Percentiles rank a stretch among this genome's conserved stretches.
Evolutionary conservation across 2,797 vertebrate species (phyloP).

Genomic region (Diplodus puntazzo): DNA sequence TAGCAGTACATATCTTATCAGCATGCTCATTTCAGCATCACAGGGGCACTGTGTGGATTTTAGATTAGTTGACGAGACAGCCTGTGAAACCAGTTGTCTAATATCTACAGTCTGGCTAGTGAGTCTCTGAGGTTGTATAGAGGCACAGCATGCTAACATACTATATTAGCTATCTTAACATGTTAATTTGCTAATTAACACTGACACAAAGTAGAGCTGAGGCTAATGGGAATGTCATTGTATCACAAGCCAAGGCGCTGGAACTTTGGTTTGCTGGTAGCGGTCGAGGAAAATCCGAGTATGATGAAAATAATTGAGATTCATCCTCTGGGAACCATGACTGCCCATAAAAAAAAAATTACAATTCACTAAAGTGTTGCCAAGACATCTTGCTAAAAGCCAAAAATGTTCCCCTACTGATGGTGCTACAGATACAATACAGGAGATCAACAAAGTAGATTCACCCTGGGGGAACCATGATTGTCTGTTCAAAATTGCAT

Average conservation of each 20-base stretch:
- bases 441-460: not conserved
- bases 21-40: constrained; percentile 49
- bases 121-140: not conserved
- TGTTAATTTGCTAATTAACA: not conserved
- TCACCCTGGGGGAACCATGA: not conserved
- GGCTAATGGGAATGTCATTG: not conserved
- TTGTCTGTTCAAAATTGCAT: too few species aligned
- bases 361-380: too few species aligned
- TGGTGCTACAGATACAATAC: not conserved
- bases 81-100: constrained; percentile 28
- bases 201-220: not conserved
- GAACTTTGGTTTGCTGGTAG: not conserved
- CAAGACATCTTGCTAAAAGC: too few species aligned
- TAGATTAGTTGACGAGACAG: constrained; percentile 38
- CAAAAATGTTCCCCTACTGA: too few species aligned
- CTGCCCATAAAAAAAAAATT: too few species aligned
- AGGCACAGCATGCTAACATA: not conserved
- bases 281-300: too few species aligned
- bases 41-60: constrained; percentile 35
- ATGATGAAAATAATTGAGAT: too few species aligned
- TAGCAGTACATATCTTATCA: constrained; percentile 52
- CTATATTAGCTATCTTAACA: too few species aligned
- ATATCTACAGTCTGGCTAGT: constrained; percentile 5
- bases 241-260: not conserved
- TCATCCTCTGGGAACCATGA: too few species aligned